Conservation (phyloP, 2,113 vertebrate genomes). For the Ptychochromis oligacanthus region DNA sequence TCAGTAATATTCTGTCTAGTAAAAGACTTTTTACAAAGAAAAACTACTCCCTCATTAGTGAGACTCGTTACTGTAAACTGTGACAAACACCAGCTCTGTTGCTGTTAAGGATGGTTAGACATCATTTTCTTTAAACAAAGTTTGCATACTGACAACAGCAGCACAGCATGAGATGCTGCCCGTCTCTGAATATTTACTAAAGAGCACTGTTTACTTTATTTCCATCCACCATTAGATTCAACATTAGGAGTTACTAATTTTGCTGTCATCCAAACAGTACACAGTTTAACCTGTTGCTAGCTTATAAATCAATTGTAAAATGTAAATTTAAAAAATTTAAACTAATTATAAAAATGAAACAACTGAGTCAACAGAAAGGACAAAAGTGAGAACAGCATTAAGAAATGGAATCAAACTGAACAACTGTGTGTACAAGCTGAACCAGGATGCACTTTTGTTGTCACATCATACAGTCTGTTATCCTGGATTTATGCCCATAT, state of each 20-base stretch:
- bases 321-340: not conserved
- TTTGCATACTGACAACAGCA: not conserved
- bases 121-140: constrained; percentile 16
- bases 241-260: not conserved
- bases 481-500: not conserved
- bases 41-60: constrained; percentile 30
- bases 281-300: not conserved
- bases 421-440: not conserved
- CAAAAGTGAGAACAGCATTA: not conserved
- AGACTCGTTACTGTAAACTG: not conserved
- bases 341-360: not conserved
- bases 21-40: not conserved
- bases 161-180: constrained; percentile 12
- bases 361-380: not conserved
- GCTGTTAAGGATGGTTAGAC: not conserved
- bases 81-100: not conserved
- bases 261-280: not conserved
- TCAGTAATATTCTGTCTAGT: not conserved
- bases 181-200: not conserved
- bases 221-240: constrained; percentile 13
- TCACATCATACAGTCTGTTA: not conserved
- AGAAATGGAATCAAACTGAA: not conserved
- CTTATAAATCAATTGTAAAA: not conserved
- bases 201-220: not conserved
- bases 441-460: not conserved